Evolutionary conservation across 1,140 invertebrate species (phyloP).

Genomic region (Apis mellifera): Amel_HAv3.1 CM009942.2:452001-452500

Average conservation of each 20-base stretch:
- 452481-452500: slow-evolving; percentile 50
- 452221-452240: slow-evolving; percentile 70
- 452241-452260: slow-evolving; percentile 68
- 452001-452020: slow-evolving; percentile 56
- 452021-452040: slow-evolving; percentile 60
- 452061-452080: slow-evolving; percentile 63
- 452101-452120: background rate
- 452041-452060: slow-evolving; percentile 57
- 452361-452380: slow-evolving; percentile 55
- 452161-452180: slow-evolving; percentile 71
- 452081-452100: slow-evolving; percentile 60
- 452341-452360: background rate
- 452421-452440: slow-evolving; percentile 65
- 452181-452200: slow-evolving; percentile 74
- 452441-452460: slow-evolving; percentile 73
- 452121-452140: background rate
- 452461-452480: slow-evolving; percentile 70
- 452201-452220: slow-evolving; percentile 77
- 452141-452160: background rate
- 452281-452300: slow-evolving; percentile 52
- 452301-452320: no score
- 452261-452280: slow-evolving; percentile 73
- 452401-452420: slow-evolving; percentile 35
- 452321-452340: background rate
- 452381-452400: slow-evolving; percentile 59